phyloP scores from a whole-genome alignment of 2,797 vertebrate genomes.

The Cyprinella venusta region DNA sequence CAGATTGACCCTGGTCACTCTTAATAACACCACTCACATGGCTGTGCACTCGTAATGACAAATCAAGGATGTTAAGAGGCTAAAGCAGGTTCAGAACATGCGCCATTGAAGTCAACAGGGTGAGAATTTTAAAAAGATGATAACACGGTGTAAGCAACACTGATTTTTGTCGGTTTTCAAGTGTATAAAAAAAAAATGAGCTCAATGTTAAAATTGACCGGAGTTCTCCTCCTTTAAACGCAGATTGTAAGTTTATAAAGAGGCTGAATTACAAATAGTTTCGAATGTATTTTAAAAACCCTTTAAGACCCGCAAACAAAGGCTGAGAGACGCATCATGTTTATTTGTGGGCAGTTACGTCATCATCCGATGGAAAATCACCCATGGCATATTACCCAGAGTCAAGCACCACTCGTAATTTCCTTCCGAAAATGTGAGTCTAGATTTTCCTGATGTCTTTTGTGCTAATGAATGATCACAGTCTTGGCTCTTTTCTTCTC shows the following conservation, averaged over 20 bases:
- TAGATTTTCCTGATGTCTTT: background rate
- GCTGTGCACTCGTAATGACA: no score
- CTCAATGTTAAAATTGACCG: no score
- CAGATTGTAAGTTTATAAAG: background rate
- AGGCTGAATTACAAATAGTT: background rate
- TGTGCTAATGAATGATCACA: conserved; percentile 5
- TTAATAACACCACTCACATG: no score
- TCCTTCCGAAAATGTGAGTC: background rate
- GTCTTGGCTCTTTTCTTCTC: background rate
- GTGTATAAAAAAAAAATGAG: no score
- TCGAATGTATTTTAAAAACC: background rate
- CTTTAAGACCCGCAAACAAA: background rate
- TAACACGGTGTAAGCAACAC: no score
- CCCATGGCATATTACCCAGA: background rate
- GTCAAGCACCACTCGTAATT: background rate
- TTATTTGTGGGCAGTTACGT: background rate
- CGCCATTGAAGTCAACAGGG: no score
- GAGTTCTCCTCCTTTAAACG: background rate
- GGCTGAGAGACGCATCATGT: background rate
- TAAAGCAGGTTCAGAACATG: no score
- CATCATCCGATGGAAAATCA: background rate
- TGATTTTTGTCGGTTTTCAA: no score
- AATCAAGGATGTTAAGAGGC: no score
- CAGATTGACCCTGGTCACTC: no score
- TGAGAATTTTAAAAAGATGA: no score